Base-by-base conservation (phyloP, 2,113 vertebrate genomes). In the Alouatta palliata region DNA sequence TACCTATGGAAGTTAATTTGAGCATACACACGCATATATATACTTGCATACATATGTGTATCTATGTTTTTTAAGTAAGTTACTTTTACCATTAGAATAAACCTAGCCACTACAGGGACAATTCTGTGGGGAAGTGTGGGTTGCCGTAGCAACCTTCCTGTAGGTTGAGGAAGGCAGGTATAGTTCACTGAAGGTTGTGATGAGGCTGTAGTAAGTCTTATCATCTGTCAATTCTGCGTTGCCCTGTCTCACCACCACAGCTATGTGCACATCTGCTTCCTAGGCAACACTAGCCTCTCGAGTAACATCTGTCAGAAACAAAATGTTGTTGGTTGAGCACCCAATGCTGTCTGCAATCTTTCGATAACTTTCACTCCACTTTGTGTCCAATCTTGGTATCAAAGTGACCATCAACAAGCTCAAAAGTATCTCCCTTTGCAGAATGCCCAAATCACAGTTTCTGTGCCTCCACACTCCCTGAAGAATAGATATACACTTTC, bases 381-480 rank as follows among this genome's bases (percentile, higher is more conserved):
- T 99, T 99, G 80, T 99, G 97, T 49, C 99, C 99, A 97, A 99
- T 99, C 94, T 98, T 99, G 64, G 99, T 99, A 97, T 99, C 99
- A 96, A 99, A 99, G 98, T 99, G 99, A 27, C 99, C 99, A 0
- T 99, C 99, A 7, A 99, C 99, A 87, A 99, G 98, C 99, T 99
- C 99, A 98, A 99, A 98, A 82, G 99, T 98, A 90, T 99, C 98
- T 90, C 99, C 99, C 98, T 99, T 99, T 8, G 99, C 99, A 32
- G 99, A 99, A 96, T 99, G 98, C 80, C 99, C 98, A 1, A 99
- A 99, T 82, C 99, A 98, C 45, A 99, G 99, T 91, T 99, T 99
- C 98, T 99, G 99, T 6, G 99, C 99, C 97, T 99, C 99, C 6
- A 99, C 98, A 10, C 99, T 99, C 90, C 99, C 99, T 27, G 99